Base-by-base conservation (phyloP, 2,113 vertebrate species). In the Calypte anna region DNA sequence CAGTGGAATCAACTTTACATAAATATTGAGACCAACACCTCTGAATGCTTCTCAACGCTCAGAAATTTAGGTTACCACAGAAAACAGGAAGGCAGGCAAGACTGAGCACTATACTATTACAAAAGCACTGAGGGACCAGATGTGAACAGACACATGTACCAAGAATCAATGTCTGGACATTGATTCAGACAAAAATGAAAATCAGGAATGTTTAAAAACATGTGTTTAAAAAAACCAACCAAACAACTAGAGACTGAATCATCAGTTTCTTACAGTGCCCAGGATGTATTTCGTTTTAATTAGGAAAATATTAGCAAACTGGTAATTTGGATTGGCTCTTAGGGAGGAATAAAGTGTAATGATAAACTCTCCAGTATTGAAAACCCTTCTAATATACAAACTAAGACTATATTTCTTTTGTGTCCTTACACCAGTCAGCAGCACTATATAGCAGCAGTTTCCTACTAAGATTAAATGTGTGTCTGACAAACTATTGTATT, bases 21-120 rank as follows among this genome's bases (percentile, higher is more conserved):
- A 3, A 70, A 31, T 23, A 62, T 7, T 63, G n/a, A 81, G 30
- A 0, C 1, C 24, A 73, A 11, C 38, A 55, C 22, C 14, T 48
- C 17, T 38, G 21, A 64, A 63, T 1, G 1, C 8, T 54, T 31
- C 14, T 58, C 23, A 69, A 1, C 1, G 2, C 53, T 50, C 21
- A 74, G 73, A 77, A 58, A 58, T 44, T 54, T 48, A 78, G 43
- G 6, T 20, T 67, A 38, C 1, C 6, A 62, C 82, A 36, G 27
- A 88, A 82, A 82, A 38, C 5, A 55, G 38, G 58, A 68, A 86
- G 61, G 63, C 23, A 66, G 27, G 62, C 14, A 73, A 44, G 27
- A 73, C 0, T 7, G 11, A 40, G 40, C 40, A 40, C 40, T 40
- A 40, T 4, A 11, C 40, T 40, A 40, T 40, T 63, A 62, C 25